phyloP scores from a whole-genome alignment of 2,113 vertebrate species.

The Rhinoderma darwinii region DNA sequence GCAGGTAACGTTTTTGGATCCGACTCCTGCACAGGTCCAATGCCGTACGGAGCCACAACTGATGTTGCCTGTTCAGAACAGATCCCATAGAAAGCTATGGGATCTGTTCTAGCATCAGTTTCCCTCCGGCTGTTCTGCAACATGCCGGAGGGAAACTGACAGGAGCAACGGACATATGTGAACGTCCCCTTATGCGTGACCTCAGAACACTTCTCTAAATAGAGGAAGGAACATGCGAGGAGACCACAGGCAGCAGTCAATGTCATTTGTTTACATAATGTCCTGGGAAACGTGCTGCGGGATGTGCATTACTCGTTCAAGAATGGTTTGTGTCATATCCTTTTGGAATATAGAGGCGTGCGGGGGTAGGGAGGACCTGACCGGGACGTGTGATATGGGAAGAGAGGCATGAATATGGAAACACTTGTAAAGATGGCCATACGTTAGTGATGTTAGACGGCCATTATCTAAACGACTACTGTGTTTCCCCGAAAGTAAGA shows the following conservation, averaged over 20 bases:
- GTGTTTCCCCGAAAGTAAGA: too few relatives aligned
- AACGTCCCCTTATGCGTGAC: neutral
- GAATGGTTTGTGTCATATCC: constrained; percentile 42
- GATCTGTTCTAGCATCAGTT: too few relatives aligned
- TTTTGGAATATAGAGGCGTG: constrained; percentile 22
- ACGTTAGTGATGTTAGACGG: too few relatives aligned
- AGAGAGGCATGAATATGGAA: neutral
- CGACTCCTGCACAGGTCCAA: too few relatives aligned
- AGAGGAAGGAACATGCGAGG: constrained; percentile 41
- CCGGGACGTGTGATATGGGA: neutral
- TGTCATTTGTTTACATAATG: constrained; percentile 27
- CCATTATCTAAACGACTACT: too few relatives aligned
- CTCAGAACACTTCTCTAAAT: constrained; percentile 22
- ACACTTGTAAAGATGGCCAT: neutral
- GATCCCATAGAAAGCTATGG: too few relatives aligned
- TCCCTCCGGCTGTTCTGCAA: too few relatives aligned
- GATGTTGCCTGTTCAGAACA: too few relatives aligned
- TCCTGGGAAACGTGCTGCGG: constrained; percentile 30
- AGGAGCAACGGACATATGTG: too few relatives aligned
- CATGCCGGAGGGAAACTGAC: too few relatives aligned
- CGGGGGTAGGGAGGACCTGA: neutral
- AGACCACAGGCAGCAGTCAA: neutral
- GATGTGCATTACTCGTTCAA: neutral
- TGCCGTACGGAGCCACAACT: too few relatives aligned
- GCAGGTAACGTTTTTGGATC: too few relatives aligned